phyloP scores from a whole-genome alignment of 2,113 vertebrate species.

The Charina bottae region DNA sequence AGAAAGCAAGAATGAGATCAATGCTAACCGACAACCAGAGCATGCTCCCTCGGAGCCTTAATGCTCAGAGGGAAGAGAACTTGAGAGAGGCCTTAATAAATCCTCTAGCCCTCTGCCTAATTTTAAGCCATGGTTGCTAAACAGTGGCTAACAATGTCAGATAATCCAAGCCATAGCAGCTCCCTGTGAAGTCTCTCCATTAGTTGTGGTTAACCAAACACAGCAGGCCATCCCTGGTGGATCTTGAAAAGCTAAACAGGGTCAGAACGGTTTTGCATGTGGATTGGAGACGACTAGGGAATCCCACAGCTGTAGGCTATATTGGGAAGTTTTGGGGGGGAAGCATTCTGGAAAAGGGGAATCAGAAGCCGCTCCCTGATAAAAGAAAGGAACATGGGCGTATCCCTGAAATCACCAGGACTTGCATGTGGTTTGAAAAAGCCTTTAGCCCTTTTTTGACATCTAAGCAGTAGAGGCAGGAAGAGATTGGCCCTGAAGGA shows the following conservation, averaged over 20 bases:
- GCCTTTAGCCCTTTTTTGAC: neutral
- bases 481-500: neutral
- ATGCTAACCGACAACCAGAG: neutral
- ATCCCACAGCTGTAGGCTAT: neutral
- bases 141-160: neutral
- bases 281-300: neutral
- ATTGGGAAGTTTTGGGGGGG: neutral
- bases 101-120: neutral
- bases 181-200: neutral
- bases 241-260: neutral
- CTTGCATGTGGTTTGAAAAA: neutral
- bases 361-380: neutral
- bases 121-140: neutral
- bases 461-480: neutral
- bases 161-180: neutral
- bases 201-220: neutral
- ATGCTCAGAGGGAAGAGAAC: neutral
- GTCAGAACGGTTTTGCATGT: neutral
- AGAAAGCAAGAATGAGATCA: neutral
- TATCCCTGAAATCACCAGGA: neutral
- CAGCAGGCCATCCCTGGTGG: neutral
- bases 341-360: neutral
- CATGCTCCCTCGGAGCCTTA: no score
- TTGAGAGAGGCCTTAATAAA: neutral
- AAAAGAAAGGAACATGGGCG: neutral